Percentiles rank a stretch among this genome's conserved stretches.
These are phyloP conservation scores for Leuciscus idus DNA, from an alignment of 2,113 vertebrate species.

Conservation along the genomic window DNA sequence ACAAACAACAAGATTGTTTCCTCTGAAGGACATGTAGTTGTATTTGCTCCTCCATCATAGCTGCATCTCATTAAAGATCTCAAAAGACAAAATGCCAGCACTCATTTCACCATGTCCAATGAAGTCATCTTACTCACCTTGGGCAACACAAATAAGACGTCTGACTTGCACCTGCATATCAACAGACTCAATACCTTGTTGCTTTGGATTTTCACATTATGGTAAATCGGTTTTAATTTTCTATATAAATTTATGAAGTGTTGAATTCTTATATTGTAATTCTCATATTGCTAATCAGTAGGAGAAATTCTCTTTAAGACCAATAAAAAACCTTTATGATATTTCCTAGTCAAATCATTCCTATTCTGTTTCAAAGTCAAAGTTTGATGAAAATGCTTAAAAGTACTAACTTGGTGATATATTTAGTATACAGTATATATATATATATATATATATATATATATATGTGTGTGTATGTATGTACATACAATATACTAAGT, in stretches of 20 bases:
- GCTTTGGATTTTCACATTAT: slow-evolving; percentile 1
- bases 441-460: no score
- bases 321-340: background rate
- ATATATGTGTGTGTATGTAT: no score
- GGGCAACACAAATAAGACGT: background rate
- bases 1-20: background rate
- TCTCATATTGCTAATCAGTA: background rate
- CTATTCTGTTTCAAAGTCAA: no score
- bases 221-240: background rate
- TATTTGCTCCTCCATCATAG: background rate
- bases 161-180: background rate
- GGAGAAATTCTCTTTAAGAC: background rate
- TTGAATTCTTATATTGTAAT: background rate
- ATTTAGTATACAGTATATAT: no score
- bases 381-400: no score
- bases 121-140: slow-evolving; percentile 9
- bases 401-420: no score
- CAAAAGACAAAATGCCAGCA: slow-evolving; percentile 7
- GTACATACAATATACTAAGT: no score
- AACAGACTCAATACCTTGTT: background rate
- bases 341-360: background rate
- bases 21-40: background rate
- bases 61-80: background rate
- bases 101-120: background rate
- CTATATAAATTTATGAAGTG: background rate